Evolutionary conservation across 2,888 invertebrate species (phyloP).

Genomic region (Clepsis dumicolana): DNA sequence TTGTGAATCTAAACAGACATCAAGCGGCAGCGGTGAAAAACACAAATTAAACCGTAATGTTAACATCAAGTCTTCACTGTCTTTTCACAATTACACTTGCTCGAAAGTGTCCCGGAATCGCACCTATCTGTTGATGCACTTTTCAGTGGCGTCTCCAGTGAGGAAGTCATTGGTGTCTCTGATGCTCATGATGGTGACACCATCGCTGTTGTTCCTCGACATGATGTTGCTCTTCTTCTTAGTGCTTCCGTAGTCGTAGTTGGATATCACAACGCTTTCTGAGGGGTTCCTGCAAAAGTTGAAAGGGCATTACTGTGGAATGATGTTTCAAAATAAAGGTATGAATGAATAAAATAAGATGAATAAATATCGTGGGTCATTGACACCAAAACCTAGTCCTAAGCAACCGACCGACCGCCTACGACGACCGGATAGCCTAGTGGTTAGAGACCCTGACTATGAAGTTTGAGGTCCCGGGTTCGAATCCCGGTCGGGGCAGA

Average conservation of each 20-base stretch:
- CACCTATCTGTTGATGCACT: slow-evolving; percentile 72
- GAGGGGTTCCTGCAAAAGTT: slow-evolving; percentile 78
- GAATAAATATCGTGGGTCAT: neutral
- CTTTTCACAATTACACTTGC: slow-evolving; percentile 34
- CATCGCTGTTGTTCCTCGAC: slow-evolving; percentile 73
- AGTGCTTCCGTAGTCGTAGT: slow-evolving; percentile 81
- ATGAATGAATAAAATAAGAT: neutral
- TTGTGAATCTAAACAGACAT: neutral
- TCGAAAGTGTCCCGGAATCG: slow-evolving; percentile 35
- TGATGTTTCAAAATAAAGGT: slow-evolving; percentile 29
- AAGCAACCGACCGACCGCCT: too few relatives aligned
- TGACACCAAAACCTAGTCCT: too few relatives aligned
- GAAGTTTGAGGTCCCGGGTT: too few relatives aligned
- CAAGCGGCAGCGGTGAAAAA: neutral
- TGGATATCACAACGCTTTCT: slow-evolving; percentile 82
- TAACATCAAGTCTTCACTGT: slow-evolving; percentile 7
- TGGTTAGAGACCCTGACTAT: too few relatives aligned
- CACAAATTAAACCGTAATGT: neutral
- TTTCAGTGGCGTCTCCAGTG: slow-evolving; percentile 67
- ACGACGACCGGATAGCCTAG: too few relatives aligned
- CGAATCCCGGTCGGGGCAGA: too few relatives aligned
- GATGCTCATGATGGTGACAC: slow-evolving; percentile 78
- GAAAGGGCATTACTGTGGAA: slow-evolving; percentile 66
- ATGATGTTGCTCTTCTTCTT: slow-evolving; percentile 80
- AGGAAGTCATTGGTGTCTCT: slow-evolving; percentile 73